These are phyloP conservation scores for Macrobrachium rosenbergii DNA, from an alignment of 1,140 invertebrate genomes.

Conservation along the genomic window DNA sequence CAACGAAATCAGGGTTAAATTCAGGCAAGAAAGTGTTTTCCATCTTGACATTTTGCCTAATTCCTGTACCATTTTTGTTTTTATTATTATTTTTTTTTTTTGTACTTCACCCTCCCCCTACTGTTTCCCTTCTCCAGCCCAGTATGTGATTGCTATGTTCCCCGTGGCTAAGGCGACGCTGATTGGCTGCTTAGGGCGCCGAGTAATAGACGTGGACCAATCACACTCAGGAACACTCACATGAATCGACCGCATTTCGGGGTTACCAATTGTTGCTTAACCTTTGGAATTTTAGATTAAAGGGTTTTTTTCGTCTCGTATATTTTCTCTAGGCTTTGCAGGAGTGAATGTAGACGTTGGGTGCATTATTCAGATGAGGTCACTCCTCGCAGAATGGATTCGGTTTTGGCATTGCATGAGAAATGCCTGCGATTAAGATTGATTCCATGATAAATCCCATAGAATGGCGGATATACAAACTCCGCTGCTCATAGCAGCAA, in stretches of 20 bases:
- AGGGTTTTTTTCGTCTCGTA: neutral
- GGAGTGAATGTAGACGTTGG: too few relatives aligned
- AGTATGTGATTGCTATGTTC: slow-evolving; percentile 55
- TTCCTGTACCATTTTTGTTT: neutral
- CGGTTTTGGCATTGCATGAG: too few relatives aligned
- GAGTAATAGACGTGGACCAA: slow-evolving; percentile 56
- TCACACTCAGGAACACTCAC: slow-evolving; percentile 44
- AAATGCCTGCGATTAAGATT: too few relatives aligned
- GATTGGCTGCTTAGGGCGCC: slow-evolving; percentile 48
- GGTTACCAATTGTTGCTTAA: slow-evolving; percentile 58
- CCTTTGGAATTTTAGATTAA: slow-evolving; percentile 30
- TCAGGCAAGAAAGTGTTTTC: slow-evolving; percentile 38
- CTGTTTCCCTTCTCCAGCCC: neutral
- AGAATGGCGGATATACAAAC: too few relatives aligned
- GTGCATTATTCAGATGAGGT: too few relatives aligned
- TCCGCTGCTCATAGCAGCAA: too few relatives aligned
- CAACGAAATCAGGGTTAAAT: slow-evolving; percentile 41
- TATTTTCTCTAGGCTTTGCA: neutral
- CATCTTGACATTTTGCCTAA: slow-evolving; percentile 43
- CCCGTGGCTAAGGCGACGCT: slow-evolving; percentile 41
- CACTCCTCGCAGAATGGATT: too few relatives aligned
- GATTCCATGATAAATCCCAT: too few relatives aligned
- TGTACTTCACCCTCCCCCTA: neutral
- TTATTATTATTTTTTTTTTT: neutral
- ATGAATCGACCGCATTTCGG: slow-evolving; percentile 47